Evolutionary conservation across 2,888 invertebrate genomes (phyloP).

Genomic region (Spilarctia lutea): DNA sequence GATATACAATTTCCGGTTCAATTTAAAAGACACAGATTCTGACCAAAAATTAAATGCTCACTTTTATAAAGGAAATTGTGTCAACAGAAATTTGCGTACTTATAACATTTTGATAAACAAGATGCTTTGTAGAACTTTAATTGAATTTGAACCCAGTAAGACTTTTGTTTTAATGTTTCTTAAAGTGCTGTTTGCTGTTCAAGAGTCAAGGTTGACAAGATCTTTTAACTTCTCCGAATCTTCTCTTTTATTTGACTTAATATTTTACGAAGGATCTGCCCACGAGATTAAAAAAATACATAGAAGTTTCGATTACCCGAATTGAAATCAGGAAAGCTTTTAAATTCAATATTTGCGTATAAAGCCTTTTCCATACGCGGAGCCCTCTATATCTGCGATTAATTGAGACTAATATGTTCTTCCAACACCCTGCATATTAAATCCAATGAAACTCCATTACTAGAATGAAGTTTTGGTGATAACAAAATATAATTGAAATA

Average conservation of each 20-base stretch:
- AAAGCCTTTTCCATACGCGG: too few relatives aligned
- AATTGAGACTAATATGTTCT: slow-evolving; percentile 15
- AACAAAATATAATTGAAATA: neutral
- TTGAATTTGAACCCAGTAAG: neutral
- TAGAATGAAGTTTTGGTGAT: neutral
- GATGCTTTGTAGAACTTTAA: neutral
- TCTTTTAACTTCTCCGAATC: neutral
- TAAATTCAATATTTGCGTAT: too few relatives aligned
- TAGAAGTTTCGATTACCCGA: too few relatives aligned
- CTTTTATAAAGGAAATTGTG: neutral
- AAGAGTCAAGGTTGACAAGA: neutral
- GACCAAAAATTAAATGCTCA: neutral
- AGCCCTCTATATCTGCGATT: slow-evolving; percentile 20
- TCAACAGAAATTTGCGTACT: neutral
- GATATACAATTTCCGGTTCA: neutral
- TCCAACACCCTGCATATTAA: slow-evolving; percentile 1
- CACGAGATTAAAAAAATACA: too few relatives aligned
- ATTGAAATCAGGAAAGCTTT: too few relatives aligned
- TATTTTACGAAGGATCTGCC: too few relatives aligned
- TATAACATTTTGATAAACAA: neutral
- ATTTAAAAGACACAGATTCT: neutral
- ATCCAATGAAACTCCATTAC: slow-evolving; percentile 16
- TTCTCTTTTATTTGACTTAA: too few relatives aligned
- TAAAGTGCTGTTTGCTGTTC: neutral
- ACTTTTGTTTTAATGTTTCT: neutral